These are phyloP conservation scores for Meandrina meandrites DNA, from an alignment of 92 coral and sea anemone species.

Conservation along the genomic window DNA sequence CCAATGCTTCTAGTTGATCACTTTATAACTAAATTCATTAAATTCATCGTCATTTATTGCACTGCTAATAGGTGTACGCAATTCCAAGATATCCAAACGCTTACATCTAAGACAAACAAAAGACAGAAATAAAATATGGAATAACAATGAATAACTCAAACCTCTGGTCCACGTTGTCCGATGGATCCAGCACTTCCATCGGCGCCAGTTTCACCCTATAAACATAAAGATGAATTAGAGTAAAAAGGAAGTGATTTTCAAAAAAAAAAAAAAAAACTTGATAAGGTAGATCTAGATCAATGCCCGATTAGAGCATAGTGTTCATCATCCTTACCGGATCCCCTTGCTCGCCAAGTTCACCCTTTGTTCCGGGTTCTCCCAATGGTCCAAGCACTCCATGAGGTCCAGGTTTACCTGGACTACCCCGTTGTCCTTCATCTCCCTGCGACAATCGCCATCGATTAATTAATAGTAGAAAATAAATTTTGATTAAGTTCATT, in stretches of 20 bases:
- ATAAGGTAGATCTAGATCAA: too few relatives aligned
- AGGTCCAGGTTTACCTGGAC: conserved; percentile 8
- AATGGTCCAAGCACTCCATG: conserved; percentile 15
- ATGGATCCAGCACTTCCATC: conserved; percentile 15
- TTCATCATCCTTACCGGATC: conserved; percentile 17
- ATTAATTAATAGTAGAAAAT: background rate
- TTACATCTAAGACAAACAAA: background rate
- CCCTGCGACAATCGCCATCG: conserved; percentile 14
- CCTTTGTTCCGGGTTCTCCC: conserved; percentile 37
- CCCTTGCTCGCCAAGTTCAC: conserved; percentile 24
- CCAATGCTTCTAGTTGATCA: too few relatives aligned
- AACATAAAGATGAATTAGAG: background rate
- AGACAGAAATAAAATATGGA: too few relatives aligned
- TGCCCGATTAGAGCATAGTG: background rate
- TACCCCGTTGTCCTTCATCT: conserved; percentile 20
- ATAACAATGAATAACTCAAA: background rate
- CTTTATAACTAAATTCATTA: too few relatives aligned
- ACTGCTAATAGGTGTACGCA: background rate
- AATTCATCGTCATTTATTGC: background rate
- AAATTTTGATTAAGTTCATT: background rate
- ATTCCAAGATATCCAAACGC: too few relatives aligned
- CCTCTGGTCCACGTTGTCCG: conserved; percentile 26
- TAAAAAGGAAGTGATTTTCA: background rate
- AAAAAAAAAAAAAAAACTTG: background rate
- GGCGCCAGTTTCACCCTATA: conserved; percentile 12